phyloP scores from a whole-genome alignment of 1,140 invertebrate species.

The Nymphalis io region DNA sequence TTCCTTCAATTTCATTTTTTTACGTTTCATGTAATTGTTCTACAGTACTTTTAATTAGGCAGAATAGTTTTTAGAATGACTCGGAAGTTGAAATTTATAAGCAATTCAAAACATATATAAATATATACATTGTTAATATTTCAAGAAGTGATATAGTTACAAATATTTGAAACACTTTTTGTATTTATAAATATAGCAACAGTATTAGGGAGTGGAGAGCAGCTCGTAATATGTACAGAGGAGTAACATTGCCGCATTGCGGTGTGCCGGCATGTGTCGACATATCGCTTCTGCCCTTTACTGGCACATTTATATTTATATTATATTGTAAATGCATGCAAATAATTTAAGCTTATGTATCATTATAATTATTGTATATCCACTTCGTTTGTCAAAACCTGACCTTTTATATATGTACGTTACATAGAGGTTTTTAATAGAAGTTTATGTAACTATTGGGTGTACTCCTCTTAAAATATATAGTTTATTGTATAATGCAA shows the following conservation, averaged over 20 bases:
- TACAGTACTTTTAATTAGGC: not conserved
- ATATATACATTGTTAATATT: not conserved
- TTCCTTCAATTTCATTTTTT: conserved; percentile 1
- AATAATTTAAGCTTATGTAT: not conserved
- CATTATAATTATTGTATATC: not conserved
- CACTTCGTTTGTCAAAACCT: too few relatives aligned
- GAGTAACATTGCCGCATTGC: conserved; percentile 75
- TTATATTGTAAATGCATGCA: conserved; percentile 8
- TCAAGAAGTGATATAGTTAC: conserved; percentile 23
- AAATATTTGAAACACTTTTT: conserved; percentile 53
- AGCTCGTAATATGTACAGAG: conserved; percentile 69
- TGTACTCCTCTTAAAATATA: too few relatives aligned
- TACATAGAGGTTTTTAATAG: too few relatives aligned
- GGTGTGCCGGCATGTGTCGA: conserved; percentile 71
- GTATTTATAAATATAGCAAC: conserved; percentile 64
- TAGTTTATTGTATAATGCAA: too few relatives aligned
- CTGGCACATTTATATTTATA: conserved; percentile 50
- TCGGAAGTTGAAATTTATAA: not conserved
- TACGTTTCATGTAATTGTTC: not conserved
- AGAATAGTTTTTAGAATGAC: not conserved
- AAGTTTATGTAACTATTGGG: too few relatives aligned
- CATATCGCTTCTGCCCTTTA: conserved; percentile 74
- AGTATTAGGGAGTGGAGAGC: conserved; percentile 65
- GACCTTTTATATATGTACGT: too few relatives aligned
- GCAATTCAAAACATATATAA: not conserved